Evolutionary conservation across 2,113 vertebrate species (phyloP).

Genomic region (Antechinus stuartii): DNA sequence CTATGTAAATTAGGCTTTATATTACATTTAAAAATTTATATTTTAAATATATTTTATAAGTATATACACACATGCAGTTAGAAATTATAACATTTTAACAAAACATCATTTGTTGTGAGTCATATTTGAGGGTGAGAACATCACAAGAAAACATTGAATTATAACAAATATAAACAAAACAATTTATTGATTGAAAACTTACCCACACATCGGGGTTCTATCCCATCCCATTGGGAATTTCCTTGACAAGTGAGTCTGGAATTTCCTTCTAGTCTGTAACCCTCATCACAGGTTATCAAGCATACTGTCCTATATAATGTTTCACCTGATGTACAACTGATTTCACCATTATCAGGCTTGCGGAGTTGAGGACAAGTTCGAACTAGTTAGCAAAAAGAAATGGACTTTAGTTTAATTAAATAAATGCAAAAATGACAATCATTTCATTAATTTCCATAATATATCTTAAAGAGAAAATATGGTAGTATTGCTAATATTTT

Average conservation of each 20-base stretch:
- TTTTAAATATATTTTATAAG: background rate
- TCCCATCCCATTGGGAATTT: slow-evolving; percentile 92
- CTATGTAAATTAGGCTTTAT: background rate
- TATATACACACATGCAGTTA: background rate
- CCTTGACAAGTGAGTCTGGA: slow-evolving; percentile 90
- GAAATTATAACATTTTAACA: background rate
- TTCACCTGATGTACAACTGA: slow-evolving; percentile 89
- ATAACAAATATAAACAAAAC: background rate
- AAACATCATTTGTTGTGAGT: background rate
- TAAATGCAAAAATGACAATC: slow-evolving; percentile 7
- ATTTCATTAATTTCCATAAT: background rate
- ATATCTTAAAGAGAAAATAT: background rate
- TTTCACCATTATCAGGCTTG: slow-evolving; percentile 86
- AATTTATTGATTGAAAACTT: slow-evolving; percentile 79
- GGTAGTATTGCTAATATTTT: background rate
- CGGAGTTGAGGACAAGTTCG: slow-evolving; percentile 90
- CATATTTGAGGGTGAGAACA: background rate
- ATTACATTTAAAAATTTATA: background rate
- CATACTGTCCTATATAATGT: slow-evolving; percentile 89
- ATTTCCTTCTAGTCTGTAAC: slow-evolving; percentile 92
- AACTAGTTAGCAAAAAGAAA: slow-evolving; percentile 82
- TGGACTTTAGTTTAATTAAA: slow-evolving; percentile 23
- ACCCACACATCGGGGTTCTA: slow-evolving; percentile 95
- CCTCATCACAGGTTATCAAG: slow-evolving; percentile 89
- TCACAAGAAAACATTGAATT: background rate